Percentiles rank a stretch among this genome's conserved stretches.
Conservation (phyloP, 1,140 invertebrate genomes). For the Apis laboriosa region DNA sequence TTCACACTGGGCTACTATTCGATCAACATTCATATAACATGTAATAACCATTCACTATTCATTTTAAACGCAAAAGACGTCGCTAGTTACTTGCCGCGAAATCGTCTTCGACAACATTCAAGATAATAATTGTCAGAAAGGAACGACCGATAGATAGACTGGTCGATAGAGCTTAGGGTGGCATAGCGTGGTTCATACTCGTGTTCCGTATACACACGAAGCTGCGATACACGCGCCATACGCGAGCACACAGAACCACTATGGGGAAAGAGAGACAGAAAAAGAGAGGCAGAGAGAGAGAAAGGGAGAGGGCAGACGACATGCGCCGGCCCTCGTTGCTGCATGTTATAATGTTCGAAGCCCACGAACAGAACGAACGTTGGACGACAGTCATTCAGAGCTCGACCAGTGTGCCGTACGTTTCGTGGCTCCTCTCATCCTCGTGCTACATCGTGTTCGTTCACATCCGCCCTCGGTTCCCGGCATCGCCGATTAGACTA, state of each 20-base stretch:
- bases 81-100: background rate
- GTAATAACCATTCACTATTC: background rate
- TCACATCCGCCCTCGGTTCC: background rate
- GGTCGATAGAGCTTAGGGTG: conserved; percentile 32
- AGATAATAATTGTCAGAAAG: conserved; percentile 3
- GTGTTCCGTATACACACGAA: background rate
- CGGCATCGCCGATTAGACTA: no score
- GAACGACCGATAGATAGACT: conserved; percentile 25
- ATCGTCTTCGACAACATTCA: background rate
- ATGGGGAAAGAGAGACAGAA: background rate
- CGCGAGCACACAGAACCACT: background rate
- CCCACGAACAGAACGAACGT: conserved; percentile 34
- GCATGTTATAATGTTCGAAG: conserved; percentile 44
- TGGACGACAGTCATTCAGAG: conserved; percentile 65
- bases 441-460: conserved; percentile 28
- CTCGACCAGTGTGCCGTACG: conserved; percentile 65
- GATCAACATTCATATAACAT: background rate
- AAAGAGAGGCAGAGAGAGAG: conserved; percentile 21
- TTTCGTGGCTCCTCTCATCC: conserved; percentile 59
- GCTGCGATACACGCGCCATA: no score
- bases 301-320: conserved; percentile 37
- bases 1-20: background rate
- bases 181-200: conserved; percentile 15
- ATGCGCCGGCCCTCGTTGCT: conserved; percentile 38
- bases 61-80: background rate